Evolutionary conservation across 2,888 invertebrate species (phyloP).

Genomic region (Cybosia mesomella): DNA sequence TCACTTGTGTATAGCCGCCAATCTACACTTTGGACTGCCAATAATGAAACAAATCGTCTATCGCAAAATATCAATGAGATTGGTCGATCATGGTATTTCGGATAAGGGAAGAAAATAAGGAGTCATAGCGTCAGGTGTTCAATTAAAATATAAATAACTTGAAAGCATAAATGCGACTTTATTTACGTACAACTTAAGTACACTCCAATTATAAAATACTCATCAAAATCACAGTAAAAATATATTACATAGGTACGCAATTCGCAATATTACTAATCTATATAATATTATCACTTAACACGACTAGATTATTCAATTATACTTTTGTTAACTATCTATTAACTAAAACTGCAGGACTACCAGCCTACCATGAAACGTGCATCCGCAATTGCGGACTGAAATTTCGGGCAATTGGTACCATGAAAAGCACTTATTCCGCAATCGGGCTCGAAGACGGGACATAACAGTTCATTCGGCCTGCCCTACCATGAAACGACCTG

Average conservation of each 20-base stretch:
- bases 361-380: too few relatives aligned
- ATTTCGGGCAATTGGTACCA: too few relatives aligned
- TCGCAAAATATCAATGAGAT: not conserved
- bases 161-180: conserved; percentile 47
- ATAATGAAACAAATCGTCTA: not conserved
- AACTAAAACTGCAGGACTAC: too few relatives aligned
- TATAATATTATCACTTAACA: conserved; percentile 54
- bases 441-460: too few relatives aligned
- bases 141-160: not conserved
- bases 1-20: too few relatives aligned
- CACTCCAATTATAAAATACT: conserved; percentile 47
- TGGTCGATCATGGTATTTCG: not conserved
- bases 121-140: not conserved
- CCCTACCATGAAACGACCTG: too few relatives aligned
- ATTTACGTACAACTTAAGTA: conserved; percentile 45
- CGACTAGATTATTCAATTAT: conserved; percentile 54
- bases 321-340: conserved; percentile 23
- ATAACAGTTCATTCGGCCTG: too few relatives aligned
- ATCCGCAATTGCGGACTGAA: too few relatives aligned
- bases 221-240: conserved; percentile 47
- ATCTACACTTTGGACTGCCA: not conserved
- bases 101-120: not conserved
- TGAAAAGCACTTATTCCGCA: too few relatives aligned
- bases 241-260: conserved; percentile 40
- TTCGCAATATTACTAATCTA: conserved; percentile 37